Evolutionary conservation across 2,113 vertebrate species (phyloP).

Genomic region (Dasyprocta punctata): DNA sequence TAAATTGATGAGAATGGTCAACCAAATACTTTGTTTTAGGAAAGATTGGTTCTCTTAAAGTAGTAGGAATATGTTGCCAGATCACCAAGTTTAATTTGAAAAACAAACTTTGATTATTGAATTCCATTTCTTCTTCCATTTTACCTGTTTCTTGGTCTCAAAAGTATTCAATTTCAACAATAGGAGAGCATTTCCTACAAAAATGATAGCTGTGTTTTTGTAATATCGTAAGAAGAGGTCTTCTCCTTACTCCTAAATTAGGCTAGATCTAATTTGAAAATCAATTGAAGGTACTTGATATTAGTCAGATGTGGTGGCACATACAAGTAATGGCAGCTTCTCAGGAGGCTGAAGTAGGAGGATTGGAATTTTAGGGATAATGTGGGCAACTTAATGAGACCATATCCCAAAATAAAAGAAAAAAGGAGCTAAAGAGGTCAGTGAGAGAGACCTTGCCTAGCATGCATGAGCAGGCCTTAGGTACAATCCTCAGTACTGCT

Average conservation of each 20-base stretch:
- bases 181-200: background rate
- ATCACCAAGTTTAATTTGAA: constrained; percentile 24
- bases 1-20: background rate
- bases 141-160: constrained; percentile 30
- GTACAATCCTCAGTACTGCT: background rate
- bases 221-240: background rate
- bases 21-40: background rate
- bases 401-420: background rate
- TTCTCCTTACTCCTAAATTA: constrained; percentile 20
- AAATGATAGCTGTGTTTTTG: background rate
- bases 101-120: constrained; percentile 45
- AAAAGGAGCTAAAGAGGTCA: background rate
- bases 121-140: constrained; percentile 38
- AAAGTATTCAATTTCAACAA: background rate
- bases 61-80: background rate
- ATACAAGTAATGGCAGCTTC: background rate
- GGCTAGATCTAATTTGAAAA: constrained; percentile 14
- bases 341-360: background rate
- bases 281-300: background rate
- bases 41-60: constrained; percentile 35
- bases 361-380: background rate
- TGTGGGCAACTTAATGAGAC: background rate
- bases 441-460: background rate
- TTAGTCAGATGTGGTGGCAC: background rate
- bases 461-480: background rate